Percentiles rank a stretch among this genome's conserved stretches.
phyloP scores from a whole-genome alignment of 2,113 vertebrate genomes.

The Alces alces region DNA sequence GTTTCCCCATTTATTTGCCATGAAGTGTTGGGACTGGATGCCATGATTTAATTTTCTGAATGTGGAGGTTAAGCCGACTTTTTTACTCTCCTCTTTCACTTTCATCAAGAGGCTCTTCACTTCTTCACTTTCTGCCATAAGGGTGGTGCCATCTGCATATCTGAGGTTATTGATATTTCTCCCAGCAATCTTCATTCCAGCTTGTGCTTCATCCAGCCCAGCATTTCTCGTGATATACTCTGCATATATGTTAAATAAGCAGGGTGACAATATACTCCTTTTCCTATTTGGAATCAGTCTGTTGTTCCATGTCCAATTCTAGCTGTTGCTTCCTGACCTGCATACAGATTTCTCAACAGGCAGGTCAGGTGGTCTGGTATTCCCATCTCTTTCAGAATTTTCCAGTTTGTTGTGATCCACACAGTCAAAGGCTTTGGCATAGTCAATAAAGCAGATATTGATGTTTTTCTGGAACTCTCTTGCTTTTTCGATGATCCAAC shows the following conservation, averaged over 20 bases:
- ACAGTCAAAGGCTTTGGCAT: background rate
- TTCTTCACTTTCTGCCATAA: background rate
- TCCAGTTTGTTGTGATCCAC: background rate
- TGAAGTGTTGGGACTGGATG: background rate
- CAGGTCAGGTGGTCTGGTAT: background rate
- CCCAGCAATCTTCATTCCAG: background rate
- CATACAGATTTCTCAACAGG: background rate
- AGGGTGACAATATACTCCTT: background rate
- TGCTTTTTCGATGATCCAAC: rapidly evolving
- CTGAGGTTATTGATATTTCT: background rate
- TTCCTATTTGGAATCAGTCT: background rate
- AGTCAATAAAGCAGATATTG: background rate
- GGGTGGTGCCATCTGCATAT: background rate
- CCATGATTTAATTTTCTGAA: background rate
- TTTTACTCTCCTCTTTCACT: background rate
- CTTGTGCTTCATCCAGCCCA: background rate
- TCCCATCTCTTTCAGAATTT: background rate
- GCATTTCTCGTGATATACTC: background rate
- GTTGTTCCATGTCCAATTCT: no score
- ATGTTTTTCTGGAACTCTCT: background rate
- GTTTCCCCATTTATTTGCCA: background rate
- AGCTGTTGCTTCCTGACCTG: background rate
- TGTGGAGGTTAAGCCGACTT: background rate
- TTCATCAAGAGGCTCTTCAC: background rate
- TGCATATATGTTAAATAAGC: background rate